phyloP scores from a whole-genome alignment of 37 sponge, comb jelly and placozoan genomes.

The Amphimedon queenslandica region DNA sequence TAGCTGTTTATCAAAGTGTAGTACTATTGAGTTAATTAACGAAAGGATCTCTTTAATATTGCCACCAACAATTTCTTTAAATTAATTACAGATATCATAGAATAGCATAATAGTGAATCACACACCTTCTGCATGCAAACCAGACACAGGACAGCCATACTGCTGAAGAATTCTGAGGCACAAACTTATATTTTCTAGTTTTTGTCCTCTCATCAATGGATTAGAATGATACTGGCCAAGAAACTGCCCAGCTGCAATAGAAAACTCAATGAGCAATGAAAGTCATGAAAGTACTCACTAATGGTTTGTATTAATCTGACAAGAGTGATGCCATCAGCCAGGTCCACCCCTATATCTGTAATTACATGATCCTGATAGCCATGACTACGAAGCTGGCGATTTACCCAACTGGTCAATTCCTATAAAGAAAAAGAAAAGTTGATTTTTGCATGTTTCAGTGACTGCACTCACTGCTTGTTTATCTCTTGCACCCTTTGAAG shows the following conservation, averaged over 20 bases:
- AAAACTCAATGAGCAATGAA: background rate
- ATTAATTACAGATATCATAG: no score
- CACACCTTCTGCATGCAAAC: constrained; percentile 63
- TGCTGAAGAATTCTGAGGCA: constrained; percentile 41
- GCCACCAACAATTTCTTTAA: constrained; percentile 39
- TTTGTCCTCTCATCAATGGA: constrained; percentile 44
- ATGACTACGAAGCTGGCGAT: constrained; percentile 21
- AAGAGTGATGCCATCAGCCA: constrained; percentile 68
- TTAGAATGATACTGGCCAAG: constrained; percentile 38
- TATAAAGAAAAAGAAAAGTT: no score
- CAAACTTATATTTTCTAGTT: constrained; percentile 47
- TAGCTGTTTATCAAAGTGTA: background rate
- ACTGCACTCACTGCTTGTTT: no score
- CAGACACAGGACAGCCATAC: constrained; percentile 17
- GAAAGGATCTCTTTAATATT: constrained; percentile 35
- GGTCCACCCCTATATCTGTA: constrained; percentile 45
- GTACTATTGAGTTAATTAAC: constrained; percentile 18
- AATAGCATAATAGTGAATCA: no score
- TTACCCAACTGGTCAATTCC: constrained; percentile 57
- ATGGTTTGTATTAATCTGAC: constrained; percentile 30
- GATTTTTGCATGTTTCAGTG: no score
- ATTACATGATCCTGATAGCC: constrained; percentile 32
- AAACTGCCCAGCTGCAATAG: constrained; percentile 27
- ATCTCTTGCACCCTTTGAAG: no score
- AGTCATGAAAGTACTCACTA: constrained; percentile 7